These are phyloP conservation scores for Enhydra lutris DNA, from an alignment of 2,113 vertebrate species.

Conservation along the genomic window DNA sequence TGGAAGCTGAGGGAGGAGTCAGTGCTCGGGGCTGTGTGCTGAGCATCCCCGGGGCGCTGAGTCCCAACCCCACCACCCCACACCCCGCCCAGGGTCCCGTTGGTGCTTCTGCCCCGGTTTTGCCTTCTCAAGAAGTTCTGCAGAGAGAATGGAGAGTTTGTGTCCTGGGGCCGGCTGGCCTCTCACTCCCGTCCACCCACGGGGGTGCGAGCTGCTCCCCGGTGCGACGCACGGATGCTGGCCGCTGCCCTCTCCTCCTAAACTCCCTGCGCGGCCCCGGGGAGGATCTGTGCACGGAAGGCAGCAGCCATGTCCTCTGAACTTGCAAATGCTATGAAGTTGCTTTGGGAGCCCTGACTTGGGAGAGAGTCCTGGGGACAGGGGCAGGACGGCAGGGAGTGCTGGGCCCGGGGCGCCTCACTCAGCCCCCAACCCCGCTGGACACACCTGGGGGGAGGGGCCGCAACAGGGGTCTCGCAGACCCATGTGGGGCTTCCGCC, in stretches of 20 bases:
- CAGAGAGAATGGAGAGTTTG: background rate
- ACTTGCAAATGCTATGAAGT: rapidly evolving
- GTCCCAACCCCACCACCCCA: background rate
- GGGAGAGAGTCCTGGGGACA: rapidly evolving
- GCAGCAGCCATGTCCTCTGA: background rate
- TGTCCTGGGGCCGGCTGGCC: background rate
- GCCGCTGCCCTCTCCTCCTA: background rate
- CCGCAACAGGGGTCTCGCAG: rapidly evolving
- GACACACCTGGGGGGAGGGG: background rate
- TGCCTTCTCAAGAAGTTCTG: no score
- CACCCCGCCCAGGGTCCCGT: background rate
- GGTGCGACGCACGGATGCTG: rapidly evolving
- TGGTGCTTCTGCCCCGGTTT: background rate
- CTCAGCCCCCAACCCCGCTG: background rate
- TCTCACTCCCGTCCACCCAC: background rate
- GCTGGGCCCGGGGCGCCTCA: background rate
- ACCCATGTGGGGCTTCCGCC: rapidly evolving
- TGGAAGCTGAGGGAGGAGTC: background rate
- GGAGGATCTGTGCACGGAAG: background rate
- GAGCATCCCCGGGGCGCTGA: no score
- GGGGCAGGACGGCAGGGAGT: no score
- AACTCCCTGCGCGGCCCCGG: background rate
- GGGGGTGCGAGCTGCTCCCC: rapidly evolving
- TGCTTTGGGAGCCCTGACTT: background rate
- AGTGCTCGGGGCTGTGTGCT: no score